These are phyloP conservation scores for Australoheros facetus DNA, from an alignment of 2,797 vertebrate genomes.

Conservation along the genomic window DNA sequence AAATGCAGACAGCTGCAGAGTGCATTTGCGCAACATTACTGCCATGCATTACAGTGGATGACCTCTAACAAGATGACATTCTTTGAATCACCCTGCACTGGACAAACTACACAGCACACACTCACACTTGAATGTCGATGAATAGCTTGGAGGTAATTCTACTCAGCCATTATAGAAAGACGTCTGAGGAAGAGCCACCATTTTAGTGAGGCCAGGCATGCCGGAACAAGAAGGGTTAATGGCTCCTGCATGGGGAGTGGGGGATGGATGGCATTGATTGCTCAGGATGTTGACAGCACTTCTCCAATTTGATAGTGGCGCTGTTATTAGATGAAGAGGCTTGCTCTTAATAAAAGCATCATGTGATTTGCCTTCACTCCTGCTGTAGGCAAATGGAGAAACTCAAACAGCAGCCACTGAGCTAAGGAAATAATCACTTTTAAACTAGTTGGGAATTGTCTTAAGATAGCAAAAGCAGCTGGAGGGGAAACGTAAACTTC, in stretches of 20 bases:
- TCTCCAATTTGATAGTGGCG: constrained; percentile 77
- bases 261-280: constrained; percentile 78
- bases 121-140: constrained; percentile 49
- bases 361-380: constrained; percentile 54
- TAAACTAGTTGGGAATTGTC: constrained; percentile 7
- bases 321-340: constrained; percentile 75
- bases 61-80: constrained; percentile 47
- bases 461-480: constrained; percentile 12
- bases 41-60: not conserved
- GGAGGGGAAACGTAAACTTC: constrained; percentile 1
- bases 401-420: constrained; percentile 3
- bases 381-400: constrained; percentile 8
- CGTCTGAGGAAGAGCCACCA: constrained; percentile 73
- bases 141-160: constrained; percentile 65
- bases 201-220: constrained; percentile 79
- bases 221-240: constrained; percentile 79
- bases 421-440: not conserved
- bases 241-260: constrained; percentile 72
- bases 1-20: not conserved
- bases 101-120: constrained; percentile 41
- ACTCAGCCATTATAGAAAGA: constrained; percentile 71
- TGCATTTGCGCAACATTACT: not conserved
- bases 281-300: constrained; percentile 79
- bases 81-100: constrained; percentile 49
- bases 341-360: constrained; percentile 67